Evolutionary conservation across 2,797 vertebrate genomes (phyloP).

Genomic region (Lindbergichthys nudifrons): DNA sequence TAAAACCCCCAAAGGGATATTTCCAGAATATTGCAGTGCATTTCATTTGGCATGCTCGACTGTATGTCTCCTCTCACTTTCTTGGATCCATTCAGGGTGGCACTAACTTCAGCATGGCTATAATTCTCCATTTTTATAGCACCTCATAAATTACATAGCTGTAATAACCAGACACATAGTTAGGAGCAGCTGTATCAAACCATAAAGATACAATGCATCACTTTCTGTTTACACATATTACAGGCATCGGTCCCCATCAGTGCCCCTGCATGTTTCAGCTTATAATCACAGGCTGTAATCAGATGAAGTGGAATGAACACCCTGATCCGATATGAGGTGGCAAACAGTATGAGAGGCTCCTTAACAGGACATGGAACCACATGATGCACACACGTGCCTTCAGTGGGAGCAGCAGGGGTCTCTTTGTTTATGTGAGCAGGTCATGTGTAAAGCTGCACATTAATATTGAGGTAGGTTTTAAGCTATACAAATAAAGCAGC

Average conservation of each 20-base stretch:
- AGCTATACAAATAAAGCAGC: slow-evolving; percentile 12
- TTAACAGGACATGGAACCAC: slow-evolving; percentile 38
- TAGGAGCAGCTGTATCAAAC: neutral
- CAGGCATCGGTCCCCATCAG: slow-evolving; percentile 2
- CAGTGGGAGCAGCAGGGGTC: slow-evolving; percentile 34
- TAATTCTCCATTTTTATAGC: slow-evolving; percentile 7
- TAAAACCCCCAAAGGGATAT: neutral
- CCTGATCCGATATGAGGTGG: slow-evolving; percentile 47
- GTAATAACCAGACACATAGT: neutral
- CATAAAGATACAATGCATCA: neutral
- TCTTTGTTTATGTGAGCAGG: slow-evolving; percentile 58
- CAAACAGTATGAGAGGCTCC: slow-evolving; percentile 27
- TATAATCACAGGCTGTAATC: slow-evolving; percentile 42
- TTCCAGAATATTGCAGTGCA: slow-evolving; percentile 17
- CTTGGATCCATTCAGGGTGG: slow-evolving; percentile 8
- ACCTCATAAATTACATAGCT: slow-evolving; percentile 15
- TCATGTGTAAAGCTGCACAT: slow-evolving; percentile 35
- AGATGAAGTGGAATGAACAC: slow-evolving; percentile 30
- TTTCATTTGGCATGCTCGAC: slow-evolving; percentile 2
- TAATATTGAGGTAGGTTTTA: neutral
- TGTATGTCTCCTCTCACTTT: neutral
- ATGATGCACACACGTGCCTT: slow-evolving; percentile 36
- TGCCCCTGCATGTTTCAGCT: slow-evolving; percentile 7
- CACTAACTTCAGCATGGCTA: neutral
- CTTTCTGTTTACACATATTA: neutral